Evolutionary conservation across 2,888 invertebrate species (phyloP).

Genomic region (Griposia aprilina): DNA sequence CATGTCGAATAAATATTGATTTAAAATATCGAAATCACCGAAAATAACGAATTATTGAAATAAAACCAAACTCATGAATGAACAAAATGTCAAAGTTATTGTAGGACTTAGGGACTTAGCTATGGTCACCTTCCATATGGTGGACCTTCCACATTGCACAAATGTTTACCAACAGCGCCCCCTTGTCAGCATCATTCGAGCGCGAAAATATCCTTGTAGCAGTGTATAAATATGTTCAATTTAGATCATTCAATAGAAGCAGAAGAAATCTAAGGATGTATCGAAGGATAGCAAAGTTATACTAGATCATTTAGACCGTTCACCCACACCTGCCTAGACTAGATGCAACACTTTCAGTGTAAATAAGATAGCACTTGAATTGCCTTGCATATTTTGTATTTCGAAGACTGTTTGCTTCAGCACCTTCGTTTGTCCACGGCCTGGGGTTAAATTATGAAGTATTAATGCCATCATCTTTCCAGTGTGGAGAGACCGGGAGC

Average conservation of each 20-base stretch:
- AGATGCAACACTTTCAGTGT: neutral
- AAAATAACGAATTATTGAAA: no score
- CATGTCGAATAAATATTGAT: no score
- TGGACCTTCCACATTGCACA: neutral
- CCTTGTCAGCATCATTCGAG: neutral
- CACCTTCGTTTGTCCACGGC: neutral
- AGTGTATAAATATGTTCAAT: neutral
- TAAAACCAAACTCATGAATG: no score
- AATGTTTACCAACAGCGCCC: neutral
- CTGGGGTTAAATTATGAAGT: neutral
- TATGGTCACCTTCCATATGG: no score
- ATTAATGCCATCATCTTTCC: conserved; percentile 7
- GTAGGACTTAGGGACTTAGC: no score
- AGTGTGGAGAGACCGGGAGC: neutral
- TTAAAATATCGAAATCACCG: no score
- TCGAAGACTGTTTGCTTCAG: neutral
- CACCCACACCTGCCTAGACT: neutral
- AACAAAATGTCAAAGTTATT: no score
- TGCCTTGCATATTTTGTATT: neutral
- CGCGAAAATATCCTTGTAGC: no score
- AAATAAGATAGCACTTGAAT: neutral
- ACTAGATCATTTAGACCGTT: conserved; percentile 7
- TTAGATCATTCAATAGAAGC: neutral
- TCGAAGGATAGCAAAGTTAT: neutral
- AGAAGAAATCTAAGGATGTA: neutral